Conservation (phyloP, 2,888 invertebrate genomes). For the Aethes cnicana region DNA sequence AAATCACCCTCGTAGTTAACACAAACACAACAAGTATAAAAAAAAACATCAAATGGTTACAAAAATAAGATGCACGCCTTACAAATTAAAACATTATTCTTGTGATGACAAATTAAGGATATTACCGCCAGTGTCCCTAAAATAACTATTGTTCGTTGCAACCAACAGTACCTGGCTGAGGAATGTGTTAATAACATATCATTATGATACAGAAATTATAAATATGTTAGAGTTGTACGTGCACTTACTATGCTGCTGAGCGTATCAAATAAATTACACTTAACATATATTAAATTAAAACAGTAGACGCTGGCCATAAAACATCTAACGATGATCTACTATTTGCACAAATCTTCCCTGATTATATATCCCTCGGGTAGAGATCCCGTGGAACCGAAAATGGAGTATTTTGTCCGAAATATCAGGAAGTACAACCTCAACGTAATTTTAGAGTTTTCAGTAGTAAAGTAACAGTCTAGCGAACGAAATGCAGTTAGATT, state of each 20-base stretch:
- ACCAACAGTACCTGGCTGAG: slow-evolving; percentile 54
- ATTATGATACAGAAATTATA: slow-evolving; percentile 82
- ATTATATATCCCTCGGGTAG: not conserved
- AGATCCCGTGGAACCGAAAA: not conserved
- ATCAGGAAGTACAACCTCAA: slow-evolving; percentile 38
- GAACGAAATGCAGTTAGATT: slow-evolving; percentile 65
- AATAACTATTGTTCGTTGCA: slow-evolving; percentile 60
- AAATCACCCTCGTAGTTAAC: slow-evolving; percentile 38
- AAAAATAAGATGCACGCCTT: slow-evolving; percentile 44
- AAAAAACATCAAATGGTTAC: slow-evolving; percentile 50
- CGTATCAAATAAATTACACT: slow-evolving; percentile 58
- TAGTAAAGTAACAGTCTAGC: slow-evolving; percentile 60
- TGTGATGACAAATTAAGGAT: slow-evolving; percentile 36
- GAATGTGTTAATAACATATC: slow-evolving; percentile 57
- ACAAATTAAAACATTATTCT: slow-evolving; percentile 52
- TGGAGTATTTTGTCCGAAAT: slow-evolving; percentile 28
- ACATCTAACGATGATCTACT: slow-evolving; percentile 3
- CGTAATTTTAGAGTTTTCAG: slow-evolving; percentile 51
- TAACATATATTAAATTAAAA: slow-evolving; percentile 58
- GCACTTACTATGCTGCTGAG: slow-evolving; percentile 30
- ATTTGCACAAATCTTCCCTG: slow-evolving; percentile 1
- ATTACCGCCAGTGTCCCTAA: slow-evolving; percentile 8
- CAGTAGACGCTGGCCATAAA: slow-evolving; percentile 25
- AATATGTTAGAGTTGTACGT: slow-evolving; percentile 57
- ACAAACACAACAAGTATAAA: slow-evolving; percentile 50